Evolutionary conservation across 2,888 invertebrate species (phyloP), one percentile per base, ranked within the genome.

Genomic region (Acanthopleura granulata): DNA sequence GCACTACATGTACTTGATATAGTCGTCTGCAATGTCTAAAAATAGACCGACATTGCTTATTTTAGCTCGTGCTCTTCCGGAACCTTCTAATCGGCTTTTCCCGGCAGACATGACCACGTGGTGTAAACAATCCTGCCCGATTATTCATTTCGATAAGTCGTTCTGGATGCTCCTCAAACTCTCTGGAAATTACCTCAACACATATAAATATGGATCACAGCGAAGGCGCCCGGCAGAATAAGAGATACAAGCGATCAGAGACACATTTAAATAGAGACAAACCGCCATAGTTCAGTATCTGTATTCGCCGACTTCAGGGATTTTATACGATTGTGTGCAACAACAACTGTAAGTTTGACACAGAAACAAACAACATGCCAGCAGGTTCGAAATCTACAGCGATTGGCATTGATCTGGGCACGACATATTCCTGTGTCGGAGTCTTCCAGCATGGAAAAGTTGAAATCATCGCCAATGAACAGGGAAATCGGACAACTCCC

Each of bases 401-500:
- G 79, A 94, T 96, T 90, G 97, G 97, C 93, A 95, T 97, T 92
- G 96, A 96, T 91, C 92, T 95, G 84, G 95, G 95, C 74, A 96
- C 95, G 75, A 96, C 95, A 14, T 96, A 94, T 91, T 95, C 95
- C 75, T 87, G 85, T 76, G 84, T 86, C 18, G 84, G 81, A 62
- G 80, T 76, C 49, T 91, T 91, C 82, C 86, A 88, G 82, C 89
- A 91, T 80, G 91, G 91, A 70, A 91, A 91, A 80, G 91, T 91
- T 73, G 91, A 91, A 76, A 91, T 91, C 76, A 89, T 91, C 75
- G 91, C 90, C 79, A 91, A 91, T 78, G 91, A 91, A 75, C 91
- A 91, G 88, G 94, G 94, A 78, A 94, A 94, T 91, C 90, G 94
- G 80, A 94, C 94, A 18, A 94, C 94, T 76, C 94, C 94, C 30